Conservation (phyloP, 2,888 invertebrate genomes). For the Hypsopygia costalis region DNA sequence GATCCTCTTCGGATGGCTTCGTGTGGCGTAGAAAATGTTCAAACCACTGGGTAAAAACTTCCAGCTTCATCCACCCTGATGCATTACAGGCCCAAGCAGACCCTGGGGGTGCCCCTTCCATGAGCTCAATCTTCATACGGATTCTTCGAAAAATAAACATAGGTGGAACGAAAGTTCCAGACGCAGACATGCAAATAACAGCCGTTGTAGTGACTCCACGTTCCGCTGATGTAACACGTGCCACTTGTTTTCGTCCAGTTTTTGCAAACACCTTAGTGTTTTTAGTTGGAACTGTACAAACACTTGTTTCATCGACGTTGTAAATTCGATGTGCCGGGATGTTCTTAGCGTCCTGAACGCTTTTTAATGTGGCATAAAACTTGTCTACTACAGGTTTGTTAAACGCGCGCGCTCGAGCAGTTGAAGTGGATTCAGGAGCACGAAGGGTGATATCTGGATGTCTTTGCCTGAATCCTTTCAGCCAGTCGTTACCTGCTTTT, state of each 20-base stretch:
- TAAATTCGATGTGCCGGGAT: slow-evolving; percentile 27
- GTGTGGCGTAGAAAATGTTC: slow-evolving; percentile 7
- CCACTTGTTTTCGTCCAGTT: slow-evolving; percentile 38
- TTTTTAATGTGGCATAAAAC: neutral
- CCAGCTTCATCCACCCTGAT: slow-evolving; percentile 2
- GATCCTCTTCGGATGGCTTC: slow-evolving; percentile 27
- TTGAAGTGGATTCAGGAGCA: neutral
- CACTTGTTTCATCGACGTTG: slow-evolving; percentile 43
- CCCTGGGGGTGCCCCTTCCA: slow-evolving; percentile 18
- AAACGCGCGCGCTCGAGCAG: neutral
- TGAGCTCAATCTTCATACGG: slow-evolving; percentile 30
- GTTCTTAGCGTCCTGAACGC: neutral
- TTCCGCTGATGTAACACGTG: slow-evolving; percentile 33
- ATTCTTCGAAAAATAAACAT: slow-evolving; percentile 49
- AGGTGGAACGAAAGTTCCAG: slow-evolving; percentile 41
- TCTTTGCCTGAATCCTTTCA: neutral
- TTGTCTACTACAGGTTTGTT: neutral
- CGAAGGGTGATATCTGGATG: neutral
- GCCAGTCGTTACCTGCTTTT: slow-evolving; percentile 2
- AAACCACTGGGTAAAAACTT: slow-evolving; percentile 3
- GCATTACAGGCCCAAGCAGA: neutral
- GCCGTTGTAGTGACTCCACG: slow-evolving; percentile 33
- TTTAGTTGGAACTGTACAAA: slow-evolving; percentile 32
- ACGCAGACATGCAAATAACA: slow-evolving; percentile 37
- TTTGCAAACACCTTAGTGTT: slow-evolving; percentile 30